Evolutionary conservation across 2,113 vertebrate genomes (phyloP).

Genomic region (Micronycteris hirsuta): DNA sequence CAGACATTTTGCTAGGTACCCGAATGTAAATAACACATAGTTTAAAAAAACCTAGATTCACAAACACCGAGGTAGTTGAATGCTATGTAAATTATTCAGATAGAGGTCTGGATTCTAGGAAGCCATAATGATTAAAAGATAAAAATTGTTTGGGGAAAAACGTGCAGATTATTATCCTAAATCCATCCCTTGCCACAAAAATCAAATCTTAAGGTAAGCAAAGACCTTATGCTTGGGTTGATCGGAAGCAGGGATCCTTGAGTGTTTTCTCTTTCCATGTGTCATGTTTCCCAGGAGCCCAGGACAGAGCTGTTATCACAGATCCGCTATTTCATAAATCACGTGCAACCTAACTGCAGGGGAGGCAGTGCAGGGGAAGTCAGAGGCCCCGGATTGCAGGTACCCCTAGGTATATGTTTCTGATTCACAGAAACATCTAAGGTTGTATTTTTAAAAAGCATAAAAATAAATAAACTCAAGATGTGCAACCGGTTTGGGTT

Average conservation of each 20-base stretch:
- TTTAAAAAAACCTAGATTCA: background rate
- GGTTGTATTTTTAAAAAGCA: background rate
- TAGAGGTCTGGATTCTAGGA: background rate
- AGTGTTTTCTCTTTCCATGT: background rate
- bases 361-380: background rate
- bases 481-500: background rate
- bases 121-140: background rate
- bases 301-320: background rate
- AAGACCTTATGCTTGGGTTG: background rate
- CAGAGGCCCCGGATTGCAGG: background rate
- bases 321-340: no score
- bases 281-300: background rate
- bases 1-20: background rate
- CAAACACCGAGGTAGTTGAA: background rate
- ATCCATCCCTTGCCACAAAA: background rate
- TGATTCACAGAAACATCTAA: background rate
- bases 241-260: background rate
- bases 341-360: fast-evolving
- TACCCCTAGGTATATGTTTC: background rate
- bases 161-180: background rate
- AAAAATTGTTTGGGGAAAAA: background rate
- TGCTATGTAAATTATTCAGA: background rate
- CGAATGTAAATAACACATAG: background rate
- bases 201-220: background rate
- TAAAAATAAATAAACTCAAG: background rate